Percentiles rank a stretch among this genome's conserved stretches.
These are phyloP conservation scores for Scaptomyza hsui DNA, from an alignment of 1,140 invertebrate species.

Conservation along the genomic window DNA sequence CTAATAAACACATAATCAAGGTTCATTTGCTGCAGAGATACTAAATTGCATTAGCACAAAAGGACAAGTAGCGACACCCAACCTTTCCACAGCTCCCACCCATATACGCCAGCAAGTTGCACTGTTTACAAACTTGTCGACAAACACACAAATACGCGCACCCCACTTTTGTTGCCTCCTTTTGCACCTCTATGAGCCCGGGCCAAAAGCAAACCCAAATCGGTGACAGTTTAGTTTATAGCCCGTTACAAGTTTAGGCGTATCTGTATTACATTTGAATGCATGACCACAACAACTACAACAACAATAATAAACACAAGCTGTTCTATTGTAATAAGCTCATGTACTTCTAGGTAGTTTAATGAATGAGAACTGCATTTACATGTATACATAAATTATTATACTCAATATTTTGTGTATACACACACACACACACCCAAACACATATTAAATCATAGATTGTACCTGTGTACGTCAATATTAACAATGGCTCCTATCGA, in stretches of 20 bases:
- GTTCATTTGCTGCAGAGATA: conserved; percentile 63
- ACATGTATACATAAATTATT: conserved; percentile 3
- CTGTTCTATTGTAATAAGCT: conserved; percentile 44
- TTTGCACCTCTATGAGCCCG: not conserved
- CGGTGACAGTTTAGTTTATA: conserved; percentile 75
- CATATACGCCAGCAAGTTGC: not conserved
- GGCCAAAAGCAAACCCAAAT: conserved; percentile 26
- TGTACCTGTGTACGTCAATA: not conserved
- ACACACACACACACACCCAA: too few relatives aligned
- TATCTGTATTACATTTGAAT: conserved; percentile 61
- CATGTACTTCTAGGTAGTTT: conserved; percentile 22
- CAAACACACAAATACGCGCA: conserved; percentile 32
- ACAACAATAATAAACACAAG: conserved; percentile 7
- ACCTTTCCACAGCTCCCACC: conserved; percentile 11
- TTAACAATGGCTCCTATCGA: not conserved
- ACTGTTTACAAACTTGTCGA: conserved; percentile 53
- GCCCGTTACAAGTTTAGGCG: conserved; percentile 54
- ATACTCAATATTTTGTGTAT: not conserved
- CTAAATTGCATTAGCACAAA: conserved; percentile 77
- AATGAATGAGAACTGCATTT: conserved; percentile 12
- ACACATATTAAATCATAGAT: conserved; percentile 5
- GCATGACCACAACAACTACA: conserved; percentile 35
- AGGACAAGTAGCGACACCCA: conserved; percentile 7
- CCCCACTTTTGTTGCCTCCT: not conserved
- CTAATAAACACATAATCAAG: conserved; percentile 80